Percentiles rank a stretch among this genome's conserved stretches.
These are phyloP conservation scores for Hybos culiciformis DNA, from an alignment of 2,888 invertebrate species.

Conservation along the genomic window DNA sequence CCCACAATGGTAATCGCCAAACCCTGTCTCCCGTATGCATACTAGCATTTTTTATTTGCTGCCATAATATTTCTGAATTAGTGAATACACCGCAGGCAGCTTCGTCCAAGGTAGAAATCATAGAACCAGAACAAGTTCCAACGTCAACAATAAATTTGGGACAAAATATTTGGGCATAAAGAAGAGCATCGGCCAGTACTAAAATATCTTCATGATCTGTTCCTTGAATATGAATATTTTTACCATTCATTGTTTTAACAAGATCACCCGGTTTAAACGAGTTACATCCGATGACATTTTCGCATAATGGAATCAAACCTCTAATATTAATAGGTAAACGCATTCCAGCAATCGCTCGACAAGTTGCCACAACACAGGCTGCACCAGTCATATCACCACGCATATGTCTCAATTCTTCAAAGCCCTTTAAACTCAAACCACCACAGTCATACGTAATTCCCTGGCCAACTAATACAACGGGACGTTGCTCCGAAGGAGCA, in stretches of 20 bases:
- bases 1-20: slow-evolving; percentile 72
- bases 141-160: slow-evolving; percentile 60
- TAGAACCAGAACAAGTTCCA: slow-evolving; percentile 63
- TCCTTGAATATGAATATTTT: slow-evolving; percentile 49
- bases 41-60: slow-evolving; percentile 50
- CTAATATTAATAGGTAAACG: slow-evolving; percentile 57
- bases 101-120: slow-evolving; percentile 47
- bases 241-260: slow-evolving; percentile 58
- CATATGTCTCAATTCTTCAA: slow-evolving; percentile 38
- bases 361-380: slow-evolving; percentile 58
- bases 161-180: slow-evolving; percentile 50
- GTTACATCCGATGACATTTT: slow-evolving; percentile 63
- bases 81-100: slow-evolving; percentile 60
- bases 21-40: slow-evolving; percentile 63
- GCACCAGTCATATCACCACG: slow-evolving; percentile 78
- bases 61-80: slow-evolving; percentile 56
- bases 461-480: slow-evolving; percentile 60
- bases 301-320: slow-evolving; percentile 61
- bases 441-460: slow-evolving; percentile 59
- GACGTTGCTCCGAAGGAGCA: slow-evolving; percentile 44
- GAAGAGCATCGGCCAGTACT: slow-evolving; percentile 62
- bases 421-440: slow-evolving; percentile 52
- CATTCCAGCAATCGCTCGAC: slow-evolving; percentile 53
- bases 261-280: slow-evolving; percentile 73
- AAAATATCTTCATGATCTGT: slow-evolving; percentile 69